Evolutionary conservation across 2,113 vertebrate genomes (phyloP).

Genomic region (Perccottus glenii): DNA sequence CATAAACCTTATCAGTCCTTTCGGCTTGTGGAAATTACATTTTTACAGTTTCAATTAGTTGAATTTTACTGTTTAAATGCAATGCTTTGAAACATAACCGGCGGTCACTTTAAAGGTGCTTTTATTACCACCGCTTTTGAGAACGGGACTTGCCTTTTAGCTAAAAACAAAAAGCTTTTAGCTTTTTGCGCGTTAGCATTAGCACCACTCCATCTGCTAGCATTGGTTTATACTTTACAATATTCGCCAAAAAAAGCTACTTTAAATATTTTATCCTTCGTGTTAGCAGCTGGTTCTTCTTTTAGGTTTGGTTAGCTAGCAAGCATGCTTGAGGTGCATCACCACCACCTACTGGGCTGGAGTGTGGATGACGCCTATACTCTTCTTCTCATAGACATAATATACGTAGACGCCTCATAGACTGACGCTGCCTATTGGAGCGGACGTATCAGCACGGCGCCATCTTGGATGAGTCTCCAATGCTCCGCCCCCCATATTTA

Average conservation of each 20-base stretch:
- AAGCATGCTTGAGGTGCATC: too few relatives aligned
- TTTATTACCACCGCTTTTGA: background rate
- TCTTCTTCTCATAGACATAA: too few relatives aligned
- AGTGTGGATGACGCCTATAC: too few relatives aligned
- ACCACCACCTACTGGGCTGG: too few relatives aligned
- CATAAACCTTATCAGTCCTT: accelerated
- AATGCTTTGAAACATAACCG: background rate
- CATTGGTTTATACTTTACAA: background rate
- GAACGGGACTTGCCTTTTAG: background rate
- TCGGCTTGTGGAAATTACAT: slow-evolving; percentile 3
- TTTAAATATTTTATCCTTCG: background rate
- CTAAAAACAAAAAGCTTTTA: background rate
- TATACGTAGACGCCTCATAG: too few relatives aligned
- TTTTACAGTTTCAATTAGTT: accelerated
- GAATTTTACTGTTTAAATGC: background rate
- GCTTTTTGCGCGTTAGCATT: too few relatives aligned
- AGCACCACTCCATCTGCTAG: background rate
- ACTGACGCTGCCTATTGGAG: too few relatives aligned
- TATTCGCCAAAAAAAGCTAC: background rate
- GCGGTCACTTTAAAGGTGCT: background rate
- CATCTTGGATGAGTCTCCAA: too few relatives aligned
- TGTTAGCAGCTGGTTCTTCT: background rate
- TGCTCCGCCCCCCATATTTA: too few relatives aligned
- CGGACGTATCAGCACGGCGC: too few relatives aligned
- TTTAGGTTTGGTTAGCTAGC: too few relatives aligned